Evolutionary conservation across 2,888 invertebrate species (phyloP), one percentile per base, ranked within the genome.

Genomic region (Siphlonurus alternatus): DNA sequence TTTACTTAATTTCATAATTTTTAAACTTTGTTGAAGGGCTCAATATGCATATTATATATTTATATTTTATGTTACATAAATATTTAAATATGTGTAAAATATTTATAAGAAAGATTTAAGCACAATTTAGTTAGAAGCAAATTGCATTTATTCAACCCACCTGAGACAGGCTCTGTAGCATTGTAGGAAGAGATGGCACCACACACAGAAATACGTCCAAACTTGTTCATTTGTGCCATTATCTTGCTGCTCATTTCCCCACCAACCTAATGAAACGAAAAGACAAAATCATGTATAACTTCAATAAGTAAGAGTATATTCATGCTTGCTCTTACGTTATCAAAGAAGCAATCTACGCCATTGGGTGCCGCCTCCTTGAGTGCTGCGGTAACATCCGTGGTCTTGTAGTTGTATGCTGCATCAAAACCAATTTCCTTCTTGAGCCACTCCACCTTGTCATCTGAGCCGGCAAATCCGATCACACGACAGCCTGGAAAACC

Each of bases 261-360:
- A 5, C 86, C 86, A 22, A 87, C 86, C 86, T 79, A 72, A 61
- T 70, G 72, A 53, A 61, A 61, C 66, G 65, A 61, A 59, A 63
- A 62, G 23, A 38, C 15, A 38, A 10, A 38, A 15, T 38, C 5
- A 38, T 10, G 15, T 10, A 38, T 5, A 10, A 38, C 7, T 38
- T 38, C 15, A 38, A 10, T 38, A 38, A 38, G 5, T 38, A 15
- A 10, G 38, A 10, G 38, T 38, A 15, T 10, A 38, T 38, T 38
- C 7, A 38, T 10, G 7, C 15, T 5, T 10, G 20, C 62, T 74
- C 81, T 73, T 76, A 88, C 88, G 73, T 88, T 89, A 72, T 89
- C 89, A 71, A 88, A 89, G 71, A 85, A 89, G 71, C 86, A 85
- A 71, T 89, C 87, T 0, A 89, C 75, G 1, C 87, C 87, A n/a